phyloP scores from a whole-genome alignment of 37 sponge, comb jelly and placozoan genomes.

The Spongilla lacustris region DNA sequence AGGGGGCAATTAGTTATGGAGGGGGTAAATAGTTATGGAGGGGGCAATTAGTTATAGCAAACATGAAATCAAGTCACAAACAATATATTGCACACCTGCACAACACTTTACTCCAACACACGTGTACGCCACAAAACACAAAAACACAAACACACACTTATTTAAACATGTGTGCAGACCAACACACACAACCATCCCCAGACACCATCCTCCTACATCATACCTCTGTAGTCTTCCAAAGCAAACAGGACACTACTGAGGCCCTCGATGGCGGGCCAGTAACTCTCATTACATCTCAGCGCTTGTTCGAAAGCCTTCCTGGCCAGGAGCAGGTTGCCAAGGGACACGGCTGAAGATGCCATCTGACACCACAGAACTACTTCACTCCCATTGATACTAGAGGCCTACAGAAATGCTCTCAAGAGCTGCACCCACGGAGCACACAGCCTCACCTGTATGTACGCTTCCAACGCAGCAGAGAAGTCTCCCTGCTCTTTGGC shows the following conservation, averaged over 20 bases:
- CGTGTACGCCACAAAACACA: too few relatives aligned
- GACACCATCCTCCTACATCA: neutral
- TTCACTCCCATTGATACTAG: conserved; percentile 48
- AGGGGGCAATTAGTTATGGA: too few relatives aligned
- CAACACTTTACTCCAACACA: too few relatives aligned
- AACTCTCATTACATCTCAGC: conserved; percentile 25
- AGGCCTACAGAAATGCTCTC: conserved; percentile 27
- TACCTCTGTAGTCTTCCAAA: conserved; percentile 55
- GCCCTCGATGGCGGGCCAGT: conserved; percentile 65
- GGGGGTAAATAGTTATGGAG: too few relatives aligned
- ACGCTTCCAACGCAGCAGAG: conserved; percentile 63
- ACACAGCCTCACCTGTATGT: conserved; percentile 45
- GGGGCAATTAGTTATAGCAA: too few relatives aligned
- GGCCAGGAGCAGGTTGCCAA: conserved; percentile 68
- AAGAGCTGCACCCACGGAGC: neutral
- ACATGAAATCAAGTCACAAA: too few relatives aligned
- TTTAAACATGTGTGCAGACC: neutral
- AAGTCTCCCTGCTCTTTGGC: conserved; percentile 54
- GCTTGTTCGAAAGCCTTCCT: conserved; percentile 65
- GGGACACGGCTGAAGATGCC: conserved; percentile 28
- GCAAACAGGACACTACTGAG: conserved; percentile 57
- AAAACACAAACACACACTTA: neutral
- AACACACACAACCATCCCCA: neutral
- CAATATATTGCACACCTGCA: too few relatives aligned
- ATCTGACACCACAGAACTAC: conserved; percentile 72